These are phyloP conservation scores for Eumaeus atala DNA, from an alignment of 1,140 invertebrate species.

Conservation along the genomic window DNA sequence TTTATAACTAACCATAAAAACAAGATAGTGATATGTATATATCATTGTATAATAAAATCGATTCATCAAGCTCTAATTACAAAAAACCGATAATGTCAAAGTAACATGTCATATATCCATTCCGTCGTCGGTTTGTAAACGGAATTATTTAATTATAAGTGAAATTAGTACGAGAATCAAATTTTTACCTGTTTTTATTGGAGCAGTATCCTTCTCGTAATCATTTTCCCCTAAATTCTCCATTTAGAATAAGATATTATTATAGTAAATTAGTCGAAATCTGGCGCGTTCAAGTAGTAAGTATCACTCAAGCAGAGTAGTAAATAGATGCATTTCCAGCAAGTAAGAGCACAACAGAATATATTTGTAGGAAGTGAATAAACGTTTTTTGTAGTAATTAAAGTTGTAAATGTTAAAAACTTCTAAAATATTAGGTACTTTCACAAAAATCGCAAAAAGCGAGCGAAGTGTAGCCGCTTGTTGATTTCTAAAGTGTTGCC, in stretches of 20 bases:
- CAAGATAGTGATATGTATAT: neutral
- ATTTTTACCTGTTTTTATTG: conserved; percentile 4
- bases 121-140: neutral
- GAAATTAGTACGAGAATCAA: neutral
- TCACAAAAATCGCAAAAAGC: too few relatives aligned
- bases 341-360: neutral
- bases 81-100: conserved; percentile 14
- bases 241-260: neutral
- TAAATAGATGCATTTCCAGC: conserved; percentile 36
- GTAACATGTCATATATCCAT: conserved; percentile 10
- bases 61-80: conserved; percentile 14
- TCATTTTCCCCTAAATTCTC: conserved; percentile 11
- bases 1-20: neutral
- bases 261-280: neutral
- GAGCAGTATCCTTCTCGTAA: conserved; percentile 7
- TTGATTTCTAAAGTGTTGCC: too few relatives aligned
- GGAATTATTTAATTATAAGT: neutral
- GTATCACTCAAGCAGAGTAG: conserved; percentile 39
- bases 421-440: too few relatives aligned
- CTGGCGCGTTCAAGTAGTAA: conserved; percentile 52
- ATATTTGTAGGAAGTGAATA: neutral
- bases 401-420: too few relatives aligned
- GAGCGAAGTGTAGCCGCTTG: too few relatives aligned
- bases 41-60: neutral
- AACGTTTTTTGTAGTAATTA: neutral